Conservation (phyloP, 2,113 vertebrate genomes). For the Pygoscelis adeliae region DNA sequence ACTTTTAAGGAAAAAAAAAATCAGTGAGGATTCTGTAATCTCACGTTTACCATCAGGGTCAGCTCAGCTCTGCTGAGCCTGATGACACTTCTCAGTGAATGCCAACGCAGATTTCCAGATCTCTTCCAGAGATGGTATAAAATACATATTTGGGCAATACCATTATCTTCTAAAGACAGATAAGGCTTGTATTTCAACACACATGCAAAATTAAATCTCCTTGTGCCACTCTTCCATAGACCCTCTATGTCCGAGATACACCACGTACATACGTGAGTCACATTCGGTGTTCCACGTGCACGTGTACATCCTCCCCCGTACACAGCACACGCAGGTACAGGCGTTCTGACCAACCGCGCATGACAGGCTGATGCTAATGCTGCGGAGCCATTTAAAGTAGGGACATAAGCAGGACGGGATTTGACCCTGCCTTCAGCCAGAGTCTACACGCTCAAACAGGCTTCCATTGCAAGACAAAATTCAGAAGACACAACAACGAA, state of each 20-base stretch:
- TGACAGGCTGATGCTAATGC: background rate
- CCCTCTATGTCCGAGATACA: rapidly evolving
- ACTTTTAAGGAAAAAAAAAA: background rate
- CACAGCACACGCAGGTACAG: background rate
- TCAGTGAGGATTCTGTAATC: background rate
- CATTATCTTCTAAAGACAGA: background rate
- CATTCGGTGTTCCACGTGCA: rapidly evolving
- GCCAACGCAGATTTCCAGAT: background rate
- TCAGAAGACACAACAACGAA: background rate
- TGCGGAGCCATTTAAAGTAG: background rate
- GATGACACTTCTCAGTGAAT: background rate
- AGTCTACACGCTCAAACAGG: background rate
- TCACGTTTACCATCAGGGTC: background rate
- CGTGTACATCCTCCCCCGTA: rapidly evolving
- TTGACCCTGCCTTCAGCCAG: background rate
- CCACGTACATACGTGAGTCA: rapidly evolving
- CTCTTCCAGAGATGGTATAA: background rate
- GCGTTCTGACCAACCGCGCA: background rate
- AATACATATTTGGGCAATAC: background rate
- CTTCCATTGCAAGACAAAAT: background rate
- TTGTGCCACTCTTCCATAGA: background rate
- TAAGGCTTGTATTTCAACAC: background rate
- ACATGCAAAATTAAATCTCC: background rate
- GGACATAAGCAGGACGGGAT: background rate
- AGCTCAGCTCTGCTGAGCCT: background rate